phyloP scores from a whole-genome alignment of 2,113 vertebrate genomes.

The Triplophysa rosa region DNA sequence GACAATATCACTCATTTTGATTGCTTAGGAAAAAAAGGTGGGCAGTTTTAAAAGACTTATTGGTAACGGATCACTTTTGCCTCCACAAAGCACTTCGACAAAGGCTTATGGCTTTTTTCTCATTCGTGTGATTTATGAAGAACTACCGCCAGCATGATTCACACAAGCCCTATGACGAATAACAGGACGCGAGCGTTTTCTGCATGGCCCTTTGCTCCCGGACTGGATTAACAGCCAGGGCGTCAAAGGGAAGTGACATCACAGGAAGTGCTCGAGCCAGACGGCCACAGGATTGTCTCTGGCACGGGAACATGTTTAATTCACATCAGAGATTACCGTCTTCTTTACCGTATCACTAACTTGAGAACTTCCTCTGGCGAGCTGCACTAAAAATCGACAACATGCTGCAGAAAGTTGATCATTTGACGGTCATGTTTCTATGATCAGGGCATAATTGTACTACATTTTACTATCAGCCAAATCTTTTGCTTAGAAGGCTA shows the following conservation, averaged over 20 bases:
- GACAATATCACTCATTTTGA: slow-evolving; percentile 53
- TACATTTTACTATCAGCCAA: slow-evolving; percentile 42
- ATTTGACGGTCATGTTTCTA: not conserved
- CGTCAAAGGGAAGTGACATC: slow-evolving; percentile 53
- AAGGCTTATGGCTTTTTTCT: slow-evolving; percentile 80
- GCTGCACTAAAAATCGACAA: not conserved
- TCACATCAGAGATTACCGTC: not conserved
- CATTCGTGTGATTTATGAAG: slow-evolving; percentile 47
- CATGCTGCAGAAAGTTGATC: not conserved
- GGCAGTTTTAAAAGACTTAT: slow-evolving; percentile 67
- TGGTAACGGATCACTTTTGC: slow-evolving; percentile 54
- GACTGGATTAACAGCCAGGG: slow-evolving; percentile 53
- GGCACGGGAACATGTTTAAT: slow-evolving; percentile 34
- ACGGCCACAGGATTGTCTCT: slow-evolving; percentile 54
- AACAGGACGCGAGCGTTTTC: slow-evolving; percentile 46
- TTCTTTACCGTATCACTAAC: not conserved
- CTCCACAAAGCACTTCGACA: slow-evolving; percentile 61
- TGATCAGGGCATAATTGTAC: slow-evolving; percentile 3
- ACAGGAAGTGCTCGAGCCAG: slow-evolving; percentile 45
- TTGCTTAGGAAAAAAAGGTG: slow-evolving; percentile 70
- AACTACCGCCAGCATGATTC: slow-evolving; percentile 54
- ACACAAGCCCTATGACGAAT: slow-evolving; percentile 46
- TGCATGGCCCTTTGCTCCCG: slow-evolving; percentile 55
- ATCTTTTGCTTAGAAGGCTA: slow-evolving; percentile 81
- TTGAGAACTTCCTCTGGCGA: not conserved